phyloP scores from a whole-genome alignment of 2,797 vertebrate species.

The Eulemur coronatus region DNA sequence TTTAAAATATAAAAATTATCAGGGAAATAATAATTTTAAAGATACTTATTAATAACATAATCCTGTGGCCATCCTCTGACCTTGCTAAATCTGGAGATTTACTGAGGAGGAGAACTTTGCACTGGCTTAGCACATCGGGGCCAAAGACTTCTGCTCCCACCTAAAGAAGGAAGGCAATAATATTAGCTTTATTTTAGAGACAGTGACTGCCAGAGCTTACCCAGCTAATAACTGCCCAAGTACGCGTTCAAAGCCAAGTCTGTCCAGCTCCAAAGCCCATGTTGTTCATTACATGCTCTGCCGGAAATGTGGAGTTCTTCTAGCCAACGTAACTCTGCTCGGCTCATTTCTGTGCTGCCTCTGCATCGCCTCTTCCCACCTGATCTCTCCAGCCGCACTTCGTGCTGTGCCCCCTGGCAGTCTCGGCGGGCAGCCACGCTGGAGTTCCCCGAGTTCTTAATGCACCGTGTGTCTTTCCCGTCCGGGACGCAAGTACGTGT shows the following conservation, averaged over 20 bases:
- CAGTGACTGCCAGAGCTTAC: neutral
- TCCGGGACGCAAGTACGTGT: no score
- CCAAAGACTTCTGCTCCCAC: neutral
- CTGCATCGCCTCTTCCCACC: neutral
- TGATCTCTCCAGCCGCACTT: neutral
- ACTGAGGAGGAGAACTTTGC: neutral
- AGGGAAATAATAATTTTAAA: constrained; percentile 13
- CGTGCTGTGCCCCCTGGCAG: neutral
- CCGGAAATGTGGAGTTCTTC: neutral
- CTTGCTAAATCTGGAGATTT: neutral
- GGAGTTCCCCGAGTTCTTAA: neutral
- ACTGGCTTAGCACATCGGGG: neutral
- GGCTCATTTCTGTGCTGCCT: neutral
- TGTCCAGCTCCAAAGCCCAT: neutral
- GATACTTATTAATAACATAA: neutral
- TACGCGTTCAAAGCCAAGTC: neutral
- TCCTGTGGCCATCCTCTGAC: neutral
- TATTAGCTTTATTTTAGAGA: neutral
- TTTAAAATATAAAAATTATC: neutral
- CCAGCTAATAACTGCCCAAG: neutral
- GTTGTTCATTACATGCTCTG: neutral
- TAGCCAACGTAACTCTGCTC: neutral
- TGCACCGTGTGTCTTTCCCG: neutral
- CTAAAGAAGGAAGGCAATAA: neutral
- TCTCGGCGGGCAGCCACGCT: neutral